A percentile compares a stretch with the other conserved stretches of the same genome.
These are phyloP conservation scores for Barbus barbus DNA, from an alignment of 2,113 vertebrate genomes.

Conservation along the genomic window DNA sequence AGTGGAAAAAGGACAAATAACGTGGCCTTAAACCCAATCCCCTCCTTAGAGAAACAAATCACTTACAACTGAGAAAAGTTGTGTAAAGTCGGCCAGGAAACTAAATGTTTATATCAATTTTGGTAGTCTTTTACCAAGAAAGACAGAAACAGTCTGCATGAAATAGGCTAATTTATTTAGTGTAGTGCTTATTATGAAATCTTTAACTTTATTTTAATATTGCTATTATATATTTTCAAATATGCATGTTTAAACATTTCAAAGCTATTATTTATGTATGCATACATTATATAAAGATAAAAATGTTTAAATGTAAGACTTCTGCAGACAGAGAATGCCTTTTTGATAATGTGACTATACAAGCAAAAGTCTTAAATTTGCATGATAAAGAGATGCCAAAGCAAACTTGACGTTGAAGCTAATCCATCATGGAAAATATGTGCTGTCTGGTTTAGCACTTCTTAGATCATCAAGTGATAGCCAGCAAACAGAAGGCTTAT, in stretches of 20 bases:
- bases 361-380: neutral
- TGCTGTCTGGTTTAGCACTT: conserved; percentile 39
- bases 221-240: neutral
- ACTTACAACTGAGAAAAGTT: conserved; percentile 41
- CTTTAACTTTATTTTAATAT: neutral
- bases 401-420: conserved; percentile 55
- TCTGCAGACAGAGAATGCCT: neutral
- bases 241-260: neutral
- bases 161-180: neutral
- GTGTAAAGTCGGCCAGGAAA: conserved; percentile 59
- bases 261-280: neutral
- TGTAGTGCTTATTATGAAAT: neutral
- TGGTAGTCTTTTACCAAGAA: neutral
- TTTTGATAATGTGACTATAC: neutral
- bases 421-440: conserved; percentile 49
- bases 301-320: neutral
- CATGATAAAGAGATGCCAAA: conserved; percentile 49
- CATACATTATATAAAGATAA: neutral
- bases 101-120: conserved; percentile 3
- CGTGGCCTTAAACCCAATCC: conserved; percentile 58
- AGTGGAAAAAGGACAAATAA: conserved; percentile 55
- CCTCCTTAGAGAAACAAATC: conserved; percentile 70
- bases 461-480: conserved; percentile 42
- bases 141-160: neutral
- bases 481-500: conserved; percentile 45